Conservation (phyloP, 2,113 vertebrate genomes). For the Sardina pilchardus region DNA sequence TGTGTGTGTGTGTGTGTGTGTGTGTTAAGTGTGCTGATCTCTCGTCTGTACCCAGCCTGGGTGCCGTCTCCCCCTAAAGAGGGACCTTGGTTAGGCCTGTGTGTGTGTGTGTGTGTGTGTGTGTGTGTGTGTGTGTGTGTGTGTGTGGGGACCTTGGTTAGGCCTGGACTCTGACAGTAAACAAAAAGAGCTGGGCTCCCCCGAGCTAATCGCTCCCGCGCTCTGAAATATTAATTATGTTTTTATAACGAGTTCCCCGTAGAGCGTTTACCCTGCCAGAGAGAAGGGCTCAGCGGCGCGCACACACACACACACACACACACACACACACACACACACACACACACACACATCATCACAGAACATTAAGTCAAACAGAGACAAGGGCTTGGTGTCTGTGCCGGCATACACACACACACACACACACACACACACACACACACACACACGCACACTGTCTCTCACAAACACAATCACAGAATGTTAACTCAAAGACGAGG, state of each 20-base stretch:
- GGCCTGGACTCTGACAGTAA: background rate
- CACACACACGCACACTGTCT: constrained; percentile 24
- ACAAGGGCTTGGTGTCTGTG: background rate
- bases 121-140: too few species aligned
- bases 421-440: constrained; percentile 40
- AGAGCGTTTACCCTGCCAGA: background rate
- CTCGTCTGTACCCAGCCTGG: too few species aligned
- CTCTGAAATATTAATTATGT: constrained; percentile 13
- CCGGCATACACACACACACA: constrained; percentile 21
- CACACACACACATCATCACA: background rate
- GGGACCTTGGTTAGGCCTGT: background rate
- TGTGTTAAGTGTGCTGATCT: background rate
- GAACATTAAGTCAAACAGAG: background rate
- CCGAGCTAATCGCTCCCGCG: background rate
- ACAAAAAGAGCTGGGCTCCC: background rate
- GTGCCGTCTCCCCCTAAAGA: background rate
- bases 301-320: background rate
- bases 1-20: background rate
- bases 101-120: background rate
- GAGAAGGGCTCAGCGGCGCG: background rate
- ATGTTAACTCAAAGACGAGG: background rate
- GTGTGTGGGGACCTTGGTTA: background rate
- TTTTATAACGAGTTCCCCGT: background rate
- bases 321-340: background rate
- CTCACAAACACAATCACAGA: constrained; percentile 28